Conservation (phyloP, 2,113 vertebrate species). For the Poecilia latipinna region DNA sequence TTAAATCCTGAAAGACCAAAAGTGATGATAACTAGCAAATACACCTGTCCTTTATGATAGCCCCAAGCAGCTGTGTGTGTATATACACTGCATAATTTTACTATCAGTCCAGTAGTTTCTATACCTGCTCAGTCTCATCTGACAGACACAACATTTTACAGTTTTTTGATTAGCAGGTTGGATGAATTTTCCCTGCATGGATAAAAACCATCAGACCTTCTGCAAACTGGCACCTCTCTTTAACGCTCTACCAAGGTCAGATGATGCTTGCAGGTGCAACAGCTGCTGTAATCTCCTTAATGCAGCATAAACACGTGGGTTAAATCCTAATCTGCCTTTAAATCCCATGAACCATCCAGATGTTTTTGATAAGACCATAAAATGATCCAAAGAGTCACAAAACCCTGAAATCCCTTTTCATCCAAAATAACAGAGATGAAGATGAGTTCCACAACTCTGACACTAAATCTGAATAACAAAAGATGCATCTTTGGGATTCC, state of each 20-base stretch:
- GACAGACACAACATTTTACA: background rate
- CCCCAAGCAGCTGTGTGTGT: too few relatives aligned
- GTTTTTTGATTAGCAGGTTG: background rate
- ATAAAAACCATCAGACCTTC: background rate
- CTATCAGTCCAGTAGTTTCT: too few relatives aligned
- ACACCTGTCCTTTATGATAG: background rate
- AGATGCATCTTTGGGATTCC: background rate
- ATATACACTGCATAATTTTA: too few relatives aligned
- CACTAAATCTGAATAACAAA: background rate
- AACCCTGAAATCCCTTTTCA: conserved; percentile 2
- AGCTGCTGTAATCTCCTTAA: conserved; percentile 42
- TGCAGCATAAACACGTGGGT: conserved; percentile 42
- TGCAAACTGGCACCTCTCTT: background rate
- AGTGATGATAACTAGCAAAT: background rate
- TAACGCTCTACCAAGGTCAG: conserved; percentile 8
- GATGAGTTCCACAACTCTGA: too few relatives aligned
- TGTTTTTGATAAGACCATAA: conserved; percentile 46
- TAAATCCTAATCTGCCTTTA: conserved; percentile 38
- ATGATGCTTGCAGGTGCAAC: conserved; percentile 35
- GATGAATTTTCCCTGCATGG: background rate
- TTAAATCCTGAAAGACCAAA: background rate
- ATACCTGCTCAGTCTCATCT: too few relatives aligned
- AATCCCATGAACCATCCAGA: conserved; percentile 54
- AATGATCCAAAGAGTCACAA: conserved; percentile 13
- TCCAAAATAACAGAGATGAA: background rate